A percentile compares a stretch with the other conserved stretches of the same genome.
phyloP scores from a whole-genome alignment of 92 coral and sea anemone species.

The Epizoanthus illoricatus region DNA sequence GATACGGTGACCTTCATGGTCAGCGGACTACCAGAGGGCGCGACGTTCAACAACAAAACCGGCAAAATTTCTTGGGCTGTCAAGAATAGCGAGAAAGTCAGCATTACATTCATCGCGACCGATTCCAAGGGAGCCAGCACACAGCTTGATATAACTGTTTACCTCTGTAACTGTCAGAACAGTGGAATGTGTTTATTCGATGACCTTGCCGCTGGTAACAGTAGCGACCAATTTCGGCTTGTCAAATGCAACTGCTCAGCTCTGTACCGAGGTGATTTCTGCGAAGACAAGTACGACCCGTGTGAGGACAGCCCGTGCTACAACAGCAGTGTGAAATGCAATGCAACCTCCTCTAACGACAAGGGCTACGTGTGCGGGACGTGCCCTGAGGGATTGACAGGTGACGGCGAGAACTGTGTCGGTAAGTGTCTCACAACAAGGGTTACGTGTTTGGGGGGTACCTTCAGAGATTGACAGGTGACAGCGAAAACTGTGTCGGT shows the following conservation, averaged over 20 bases:
- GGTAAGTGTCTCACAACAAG: too few species aligned
- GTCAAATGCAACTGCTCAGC: conserved; percentile 67
- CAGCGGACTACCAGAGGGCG: conserved; percentile 54
- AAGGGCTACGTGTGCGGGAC: conserved; percentile 71
- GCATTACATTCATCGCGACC: conserved; percentile 53
- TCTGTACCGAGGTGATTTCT: conserved; percentile 60
- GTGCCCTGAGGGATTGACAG: conserved; percentile 71
- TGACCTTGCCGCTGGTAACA: conserved; percentile 37
- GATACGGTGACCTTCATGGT: conserved; percentile 52
- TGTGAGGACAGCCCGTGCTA: conserved; percentile 68
- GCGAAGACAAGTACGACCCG: conserved; percentile 52
- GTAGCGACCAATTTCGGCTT: conserved; percentile 45
- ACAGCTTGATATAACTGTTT: conserved; percentile 39
- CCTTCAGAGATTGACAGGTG: too few species aligned
- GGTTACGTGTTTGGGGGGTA: too few species aligned
- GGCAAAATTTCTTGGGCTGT: conserved; percentile 43
- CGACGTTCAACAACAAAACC: conserved; percentile 49
- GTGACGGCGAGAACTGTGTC: conserved; percentile 10
- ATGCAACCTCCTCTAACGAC: conserved; percentile 23
- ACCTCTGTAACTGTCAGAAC: conserved; percentile 68
- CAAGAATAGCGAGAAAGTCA: conserved; percentile 22
- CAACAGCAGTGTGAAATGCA: conserved; percentile 54
- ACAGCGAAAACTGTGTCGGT: too few species aligned
- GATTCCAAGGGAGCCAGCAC: conserved; percentile 56
- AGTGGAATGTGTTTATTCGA: conserved; percentile 51